Percentiles rank a stretch among this genome's conserved stretches.
phyloP scores from a whole-genome alignment of 2,888 invertebrate species.

The Hipparchia sbordonii region DNA sequence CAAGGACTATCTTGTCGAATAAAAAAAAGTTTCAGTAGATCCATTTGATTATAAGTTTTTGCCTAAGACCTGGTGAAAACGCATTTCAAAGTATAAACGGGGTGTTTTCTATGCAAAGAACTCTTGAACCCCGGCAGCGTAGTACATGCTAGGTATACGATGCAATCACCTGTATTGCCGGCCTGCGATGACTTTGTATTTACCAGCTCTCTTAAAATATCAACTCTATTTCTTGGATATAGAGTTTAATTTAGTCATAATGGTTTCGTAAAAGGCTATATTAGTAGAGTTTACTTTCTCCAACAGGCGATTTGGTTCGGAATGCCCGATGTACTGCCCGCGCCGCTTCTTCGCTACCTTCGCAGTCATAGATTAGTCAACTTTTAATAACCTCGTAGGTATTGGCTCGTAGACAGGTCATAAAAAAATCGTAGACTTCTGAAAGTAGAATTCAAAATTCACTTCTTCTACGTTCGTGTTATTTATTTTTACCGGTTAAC shows the following conservation, averaged over 20 bases:
- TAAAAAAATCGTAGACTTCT: too few relatives aligned
- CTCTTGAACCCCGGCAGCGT: slow-evolving; percentile 11
- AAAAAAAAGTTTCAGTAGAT: too few relatives aligned
- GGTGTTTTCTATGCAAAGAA: slow-evolving; percentile 15
- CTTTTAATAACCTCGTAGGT: slow-evolving; percentile 4
- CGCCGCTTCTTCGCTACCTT: slow-evolving; percentile 61
- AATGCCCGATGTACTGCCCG: slow-evolving; percentile 73
- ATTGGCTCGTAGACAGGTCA: background rate
- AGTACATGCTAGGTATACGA: slow-evolving; percentile 26
- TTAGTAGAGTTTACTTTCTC: slow-evolving; percentile 76
- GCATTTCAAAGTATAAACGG: background rate
- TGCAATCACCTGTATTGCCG: slow-evolving; percentile 41
- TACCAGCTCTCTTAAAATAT: slow-evolving; percentile 23
- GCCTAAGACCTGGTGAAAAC: background rate
- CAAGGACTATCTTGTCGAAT: too few relatives aligned
- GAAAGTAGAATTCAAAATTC: background rate
- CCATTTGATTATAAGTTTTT: too few relatives aligned
- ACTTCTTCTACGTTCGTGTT: too few relatives aligned
- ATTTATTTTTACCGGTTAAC: too few relatives aligned
- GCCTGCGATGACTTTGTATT: slow-evolving; percentile 34
- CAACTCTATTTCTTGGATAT: background rate
- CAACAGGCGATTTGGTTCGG: slow-evolving; percentile 68
- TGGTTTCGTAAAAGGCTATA: slow-evolving; percentile 39
- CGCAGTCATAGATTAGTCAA: slow-evolving; percentile 50
- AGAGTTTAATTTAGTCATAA: slow-evolving; percentile 30